Percentiles rank a stretch among this genome's conserved stretches.
Evolutionary conservation across 1,140 invertebrate genomes (phyloP).

Genomic region (Episyrphus balteatus): DNA sequence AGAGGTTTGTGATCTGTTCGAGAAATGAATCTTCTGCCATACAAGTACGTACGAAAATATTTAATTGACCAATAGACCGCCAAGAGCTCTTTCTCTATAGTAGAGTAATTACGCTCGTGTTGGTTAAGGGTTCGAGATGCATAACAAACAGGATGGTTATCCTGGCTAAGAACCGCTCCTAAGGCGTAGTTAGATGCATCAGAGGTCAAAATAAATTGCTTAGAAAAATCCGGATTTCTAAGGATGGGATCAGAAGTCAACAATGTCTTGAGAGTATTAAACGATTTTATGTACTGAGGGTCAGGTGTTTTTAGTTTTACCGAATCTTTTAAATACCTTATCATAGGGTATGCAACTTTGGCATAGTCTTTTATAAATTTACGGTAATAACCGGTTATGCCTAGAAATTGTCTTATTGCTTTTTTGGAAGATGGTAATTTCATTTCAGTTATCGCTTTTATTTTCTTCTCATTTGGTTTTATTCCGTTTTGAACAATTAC

Average conservation of each 20-base stretch:
- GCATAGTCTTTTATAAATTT: no score
- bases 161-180: no score
- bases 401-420: not conserved
- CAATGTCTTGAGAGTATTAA: slow-evolving; percentile 16
- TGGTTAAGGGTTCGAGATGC: not conserved
- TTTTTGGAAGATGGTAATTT: no score
- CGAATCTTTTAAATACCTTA: slow-evolving; percentile 1
- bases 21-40: not conserved
- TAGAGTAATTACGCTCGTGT: not conserved
- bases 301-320: not conserved
- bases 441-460: no score
- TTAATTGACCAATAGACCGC: not conserved
- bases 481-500: not conserved
- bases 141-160: not conserved
- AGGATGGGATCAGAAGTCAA: slow-evolving; percentile 15
- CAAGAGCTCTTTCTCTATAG: no score
- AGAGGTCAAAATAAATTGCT: slow-evolving; percentile 7
- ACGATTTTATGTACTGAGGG: slow-evolving; percentile 5
- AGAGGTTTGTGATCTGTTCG: not conserved
- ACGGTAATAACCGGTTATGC: not conserved
- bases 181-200: not conserved
- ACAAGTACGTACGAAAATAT: not conserved
- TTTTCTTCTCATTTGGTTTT: not conserved
- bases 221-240: slow-evolving; percentile 22
- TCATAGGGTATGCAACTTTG: no score